phyloP scores from a whole-genome alignment of 2,888 invertebrate genomes.

The Dynastes tityus region DNA sequence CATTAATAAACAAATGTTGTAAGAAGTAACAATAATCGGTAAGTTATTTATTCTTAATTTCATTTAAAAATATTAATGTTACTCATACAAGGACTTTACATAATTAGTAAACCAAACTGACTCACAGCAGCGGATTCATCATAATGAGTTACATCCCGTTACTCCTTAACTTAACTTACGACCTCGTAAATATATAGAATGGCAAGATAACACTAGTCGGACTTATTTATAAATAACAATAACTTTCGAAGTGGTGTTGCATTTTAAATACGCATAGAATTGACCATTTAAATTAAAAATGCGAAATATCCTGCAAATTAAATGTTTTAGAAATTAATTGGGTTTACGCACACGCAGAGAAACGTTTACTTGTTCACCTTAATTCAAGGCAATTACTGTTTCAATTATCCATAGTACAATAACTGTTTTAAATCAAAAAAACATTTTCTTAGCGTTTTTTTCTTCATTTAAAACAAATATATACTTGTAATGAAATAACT shows the following conservation, averaged over 20 bases:
- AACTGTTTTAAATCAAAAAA: no score
- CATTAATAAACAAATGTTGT: neutral
- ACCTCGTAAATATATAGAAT: slow-evolving; percentile 7
- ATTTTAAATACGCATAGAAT: no score
- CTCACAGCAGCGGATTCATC: slow-evolving; percentile 17
- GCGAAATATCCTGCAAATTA: no score
- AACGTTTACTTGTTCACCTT: no score
- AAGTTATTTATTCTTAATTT: neutral
- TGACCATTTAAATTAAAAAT: no score
- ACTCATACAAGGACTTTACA: neutral
- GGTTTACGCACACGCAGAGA: neutral
- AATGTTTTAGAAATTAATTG: neutral
- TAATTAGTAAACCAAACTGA: slow-evolving; percentile 2
- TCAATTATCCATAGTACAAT: no score
- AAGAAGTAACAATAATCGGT: neutral
- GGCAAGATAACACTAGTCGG: neutral
- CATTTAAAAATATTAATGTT: neutral
- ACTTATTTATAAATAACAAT: slow-evolving; percentile 10
- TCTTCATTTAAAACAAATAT: no score
- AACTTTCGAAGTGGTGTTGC: neutral
- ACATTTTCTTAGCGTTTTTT: no score
- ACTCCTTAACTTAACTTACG: neutral
- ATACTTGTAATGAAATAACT: no score
- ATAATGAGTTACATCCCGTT: slow-evolving; percentile 28
- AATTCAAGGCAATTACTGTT: no score